These are phyloP conservation scores for Otis tarda DNA, from an alignment of 2,113 vertebrate genomes.

Conservation along the genomic window DNA sequence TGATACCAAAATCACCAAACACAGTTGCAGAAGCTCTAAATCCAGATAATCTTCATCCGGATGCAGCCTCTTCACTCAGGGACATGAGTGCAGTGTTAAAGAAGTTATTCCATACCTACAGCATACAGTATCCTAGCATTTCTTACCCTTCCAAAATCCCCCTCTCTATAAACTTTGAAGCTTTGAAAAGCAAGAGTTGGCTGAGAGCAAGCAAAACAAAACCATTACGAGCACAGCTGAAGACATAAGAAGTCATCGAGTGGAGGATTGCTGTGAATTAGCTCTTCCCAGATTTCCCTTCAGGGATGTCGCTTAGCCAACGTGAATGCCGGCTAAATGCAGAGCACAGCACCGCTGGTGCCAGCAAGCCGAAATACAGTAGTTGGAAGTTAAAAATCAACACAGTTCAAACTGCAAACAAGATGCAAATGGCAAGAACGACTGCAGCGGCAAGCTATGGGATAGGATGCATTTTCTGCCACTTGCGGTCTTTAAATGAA, in stretches of 20 bases:
- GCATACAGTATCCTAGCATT: not conserved
- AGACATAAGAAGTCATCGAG: not conserved
- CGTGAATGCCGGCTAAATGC: not conserved
- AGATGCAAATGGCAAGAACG: not conserved
- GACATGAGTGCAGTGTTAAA: rapidly evolving
- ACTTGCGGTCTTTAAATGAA: not conserved
- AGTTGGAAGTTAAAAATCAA: not conserved
- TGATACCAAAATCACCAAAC: not conserved
- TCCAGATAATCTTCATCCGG: not conserved
- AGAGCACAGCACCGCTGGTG: not conserved
- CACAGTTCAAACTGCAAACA: not conserved
- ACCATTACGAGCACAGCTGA: not conserved
- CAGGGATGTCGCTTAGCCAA: not conserved
- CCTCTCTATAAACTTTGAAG: not conserved
- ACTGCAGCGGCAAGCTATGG: not conserved
- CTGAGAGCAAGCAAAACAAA: not conserved
- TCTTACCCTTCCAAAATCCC: not conserved
- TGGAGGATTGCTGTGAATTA: not conserved
- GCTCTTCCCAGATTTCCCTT: not conserved
- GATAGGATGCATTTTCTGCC: not conserved
- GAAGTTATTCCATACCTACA: not conserved
- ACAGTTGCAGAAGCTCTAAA: not conserved
- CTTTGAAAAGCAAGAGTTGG: not conserved
- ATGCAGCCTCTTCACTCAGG: not conserved
- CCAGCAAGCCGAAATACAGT: not conserved